Base-by-base conservation (phyloP, 2,113 vertebrate genomes). In the Varanus salvator region DNA sequence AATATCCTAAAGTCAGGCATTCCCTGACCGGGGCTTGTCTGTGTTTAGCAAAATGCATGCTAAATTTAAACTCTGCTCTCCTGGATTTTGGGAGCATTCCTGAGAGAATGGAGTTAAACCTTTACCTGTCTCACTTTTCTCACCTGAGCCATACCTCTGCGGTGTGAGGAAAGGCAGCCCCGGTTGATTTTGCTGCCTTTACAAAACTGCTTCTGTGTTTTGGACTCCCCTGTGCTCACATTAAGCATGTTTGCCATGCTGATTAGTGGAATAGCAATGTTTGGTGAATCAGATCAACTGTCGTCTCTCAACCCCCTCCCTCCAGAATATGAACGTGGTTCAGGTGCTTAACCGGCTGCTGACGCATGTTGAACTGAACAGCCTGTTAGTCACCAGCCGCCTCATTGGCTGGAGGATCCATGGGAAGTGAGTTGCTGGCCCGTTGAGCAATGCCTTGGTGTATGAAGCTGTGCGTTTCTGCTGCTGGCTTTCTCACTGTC, bases 381-480 rank as follows among this genome's bases (percentile, higher is more conserved):
- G 86, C 91, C 92, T 38, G 14, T 92, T 69, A 88, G 86, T 85
- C 94, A 86, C 80, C 0, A 11, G 87, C 27, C 21, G 48, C 3
- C 64, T 29, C 88, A 90, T 91, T 89, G 92, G 89, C 3, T 0
- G 86, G 93, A 94, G 90, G 31, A 91, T 29, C 93, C 82, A 29
- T 91, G 96, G 95, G 96, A 94, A 95, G 92, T 86, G 50, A 90
- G 91, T 90, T 44, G 91, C 90, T 92, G 92, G 38, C 93, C 90
- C 6, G 1, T 80, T 91, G 72, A 75, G 91, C 89, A 84, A 84
- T 2, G 78, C 90, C 87, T 93, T 92, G 90, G 92, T 81, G 44
- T 17, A 12, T 71, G 17, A 1, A 57, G 17, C 52, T 3, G 80
- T 38, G 78, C 0, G 0, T 0, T 75, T 48, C 80, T 1, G 52